Conservation (phyloP, 2,888 invertebrate genomes). For the Laspeyria flexula region DNA sequence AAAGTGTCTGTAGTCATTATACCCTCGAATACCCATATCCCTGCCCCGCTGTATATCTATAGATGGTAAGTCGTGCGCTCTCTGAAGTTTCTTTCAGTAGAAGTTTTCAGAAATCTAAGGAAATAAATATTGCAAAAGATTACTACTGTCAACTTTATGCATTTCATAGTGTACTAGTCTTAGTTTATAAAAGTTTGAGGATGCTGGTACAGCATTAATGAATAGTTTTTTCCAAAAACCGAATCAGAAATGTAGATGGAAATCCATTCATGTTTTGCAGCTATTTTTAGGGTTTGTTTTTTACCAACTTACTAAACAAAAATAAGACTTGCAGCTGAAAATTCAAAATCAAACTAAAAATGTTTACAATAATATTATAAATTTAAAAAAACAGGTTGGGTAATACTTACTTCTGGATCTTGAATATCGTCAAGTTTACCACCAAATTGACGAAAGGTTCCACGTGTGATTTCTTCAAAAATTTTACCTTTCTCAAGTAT, state of each 20-base stretch:
- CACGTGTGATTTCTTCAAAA: constrained; percentile 70
- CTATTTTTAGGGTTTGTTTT: too few relatives aligned
- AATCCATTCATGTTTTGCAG: too few relatives aligned
- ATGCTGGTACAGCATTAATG: too few relatives aligned
- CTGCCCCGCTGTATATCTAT: constrained; percentile 70
- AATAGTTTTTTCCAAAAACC: too few relatives aligned
- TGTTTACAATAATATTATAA: too few relatives aligned
- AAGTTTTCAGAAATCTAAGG: constrained; percentile 65
- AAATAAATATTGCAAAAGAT: neutral
- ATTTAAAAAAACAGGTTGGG: neutral
- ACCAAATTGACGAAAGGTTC: constrained; percentile 67
- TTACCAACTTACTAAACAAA: too few relatives aligned
- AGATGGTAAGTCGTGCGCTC: constrained; percentile 60
- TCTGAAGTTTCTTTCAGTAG: constrained; percentile 58
- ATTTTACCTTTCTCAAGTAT: constrained; percentile 60
- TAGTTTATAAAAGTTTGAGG: too few relatives aligned
- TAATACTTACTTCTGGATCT: constrained; percentile 62
- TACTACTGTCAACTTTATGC: too few relatives aligned
- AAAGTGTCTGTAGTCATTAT: constrained; percentile 67
- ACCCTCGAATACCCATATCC: constrained; percentile 67
- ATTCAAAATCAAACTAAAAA: too few relatives aligned
- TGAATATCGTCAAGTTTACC: constrained; percentile 65
- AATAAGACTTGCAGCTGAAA: too few relatives aligned
- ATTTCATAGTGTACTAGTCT: too few relatives aligned
- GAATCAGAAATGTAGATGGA: too few relatives aligned